phyloP scores from a whole-genome alignment of 1,140 invertebrate species.

The Neodiprion fabricii region DNA sequence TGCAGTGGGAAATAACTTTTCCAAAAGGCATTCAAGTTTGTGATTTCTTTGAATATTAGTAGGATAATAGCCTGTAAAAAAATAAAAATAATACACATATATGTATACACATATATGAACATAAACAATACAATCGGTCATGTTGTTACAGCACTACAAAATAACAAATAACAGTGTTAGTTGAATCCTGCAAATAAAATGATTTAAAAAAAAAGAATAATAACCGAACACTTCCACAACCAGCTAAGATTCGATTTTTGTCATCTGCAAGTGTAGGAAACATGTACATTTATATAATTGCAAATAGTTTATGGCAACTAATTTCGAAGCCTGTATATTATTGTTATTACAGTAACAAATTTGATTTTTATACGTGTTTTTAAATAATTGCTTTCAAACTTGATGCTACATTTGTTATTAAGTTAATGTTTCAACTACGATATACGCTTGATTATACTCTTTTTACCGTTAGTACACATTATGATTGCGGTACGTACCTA shows the following conservation, averaged over 20 bases:
- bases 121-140: slow-evolving; percentile 2
- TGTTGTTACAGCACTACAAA: not conserved
- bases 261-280: slow-evolving; percentile 10
- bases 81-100: slow-evolving; percentile 14
- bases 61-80: slow-evolving; percentile 15
- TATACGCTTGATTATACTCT: not conserved
- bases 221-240: not conserved
- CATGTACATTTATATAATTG: slow-evolving; percentile 10
- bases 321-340: too few species aligned
- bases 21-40: not conserved
- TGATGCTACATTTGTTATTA: slow-evolving; percentile 13
- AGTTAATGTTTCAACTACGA: not conserved
- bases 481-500: slow-evolving; percentile 27
- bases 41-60: not conserved
- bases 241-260: not conserved
- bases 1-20: too few species aligned
- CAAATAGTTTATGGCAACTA: not conserved
- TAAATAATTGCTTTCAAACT: not conserved
- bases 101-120: slow-evolving; percentile 11
- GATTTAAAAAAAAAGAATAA: not conserved
- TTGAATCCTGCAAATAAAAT: not conserved
- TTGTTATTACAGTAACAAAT: not conserved
- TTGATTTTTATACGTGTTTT: not conserved
- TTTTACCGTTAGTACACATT: slow-evolving; percentile 10
- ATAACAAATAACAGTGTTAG: slow-evolving; percentile 2